These are phyloP conservation scores for Amphipoea lucens DNA, from an alignment of 2,888 invertebrate species.

Conservation along the genomic window DNA sequence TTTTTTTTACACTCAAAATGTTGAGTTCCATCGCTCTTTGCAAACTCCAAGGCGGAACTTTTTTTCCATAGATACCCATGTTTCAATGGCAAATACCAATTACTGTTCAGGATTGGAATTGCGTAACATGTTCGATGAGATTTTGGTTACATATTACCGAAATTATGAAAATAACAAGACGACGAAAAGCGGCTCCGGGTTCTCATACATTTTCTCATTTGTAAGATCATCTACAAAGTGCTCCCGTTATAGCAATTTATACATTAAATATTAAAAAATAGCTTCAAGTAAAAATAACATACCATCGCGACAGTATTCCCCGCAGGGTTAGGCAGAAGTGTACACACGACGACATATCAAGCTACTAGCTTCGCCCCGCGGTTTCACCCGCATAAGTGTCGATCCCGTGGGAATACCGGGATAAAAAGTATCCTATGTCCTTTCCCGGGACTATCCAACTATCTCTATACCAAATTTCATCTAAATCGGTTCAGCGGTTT, in stretches of 20 bases:
- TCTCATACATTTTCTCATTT: conserved; percentile 4
- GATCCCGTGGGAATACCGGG: too few relatives aligned
- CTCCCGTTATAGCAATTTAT: not conserved
- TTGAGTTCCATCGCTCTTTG: too few relatives aligned
- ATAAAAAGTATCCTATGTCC: too few relatives aligned
- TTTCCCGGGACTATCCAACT: too few relatives aligned
- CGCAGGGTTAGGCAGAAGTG: not conserved
- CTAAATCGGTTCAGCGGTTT: too few relatives aligned
- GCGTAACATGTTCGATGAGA: not conserved
- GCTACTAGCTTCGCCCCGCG: too few relatives aligned
- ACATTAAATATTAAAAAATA: not conserved
- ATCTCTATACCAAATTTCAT: too few relatives aligned
- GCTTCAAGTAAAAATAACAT: not conserved
- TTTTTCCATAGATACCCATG: not conserved
- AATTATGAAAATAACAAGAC: not conserved
- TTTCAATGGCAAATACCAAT: not conserved
- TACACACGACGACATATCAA: too few relatives aligned
- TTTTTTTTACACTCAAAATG: too few relatives aligned
- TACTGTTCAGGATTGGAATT: not conserved
- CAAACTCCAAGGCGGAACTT: not conserved
- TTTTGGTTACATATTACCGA: conserved; percentile 4
- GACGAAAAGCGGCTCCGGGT: too few relatives aligned
- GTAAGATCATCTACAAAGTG: not conserved
- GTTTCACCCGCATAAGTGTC: too few relatives aligned
- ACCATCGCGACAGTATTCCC: too few relatives aligned